phyloP scores from a whole-genome alignment of 2,888 invertebrate genomes.

The Alentia gelatinosa region DNA sequence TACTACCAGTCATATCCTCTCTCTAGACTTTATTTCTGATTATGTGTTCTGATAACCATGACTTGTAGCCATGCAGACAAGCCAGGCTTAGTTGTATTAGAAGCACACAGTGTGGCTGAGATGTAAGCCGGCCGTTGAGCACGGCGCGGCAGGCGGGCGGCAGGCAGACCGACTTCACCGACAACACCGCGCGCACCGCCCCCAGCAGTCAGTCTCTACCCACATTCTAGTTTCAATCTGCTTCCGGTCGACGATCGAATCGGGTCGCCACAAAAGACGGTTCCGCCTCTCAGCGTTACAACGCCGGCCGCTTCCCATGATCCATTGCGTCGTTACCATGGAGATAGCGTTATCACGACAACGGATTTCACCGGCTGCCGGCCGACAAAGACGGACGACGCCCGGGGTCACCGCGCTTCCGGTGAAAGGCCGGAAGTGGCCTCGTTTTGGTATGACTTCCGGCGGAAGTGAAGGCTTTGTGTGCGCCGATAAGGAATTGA shows the following conservation, averaged over 20 bases:
- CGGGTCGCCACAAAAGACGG: not conserved
- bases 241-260: not conserved
- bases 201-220: not conserved
- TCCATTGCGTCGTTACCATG: conserved; percentile 37
- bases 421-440: conserved; percentile 33
- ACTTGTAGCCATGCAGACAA: no score
- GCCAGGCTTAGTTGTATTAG: no score
- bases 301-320: conserved; percentile 11
- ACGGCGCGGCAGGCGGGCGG: no score
- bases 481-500: conserved; percentile 15
- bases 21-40: no score
- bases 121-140: no score
- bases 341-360: conserved; percentile 37
- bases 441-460: conserved; percentile 53
- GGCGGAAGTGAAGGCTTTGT: conserved; percentile 45
- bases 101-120: no score
- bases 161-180: no score
- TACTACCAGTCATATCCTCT: no score
- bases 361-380: not conserved
- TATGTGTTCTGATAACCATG: no score
- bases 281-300: not conserved
- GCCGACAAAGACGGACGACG: conserved; percentile 37
- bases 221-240: not conserved
- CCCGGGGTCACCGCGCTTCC: conserved; percentile 4
- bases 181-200: no score